Conservation (phyloP, 1,140 invertebrate genomes). For the Charaxes varanes region DNA sequence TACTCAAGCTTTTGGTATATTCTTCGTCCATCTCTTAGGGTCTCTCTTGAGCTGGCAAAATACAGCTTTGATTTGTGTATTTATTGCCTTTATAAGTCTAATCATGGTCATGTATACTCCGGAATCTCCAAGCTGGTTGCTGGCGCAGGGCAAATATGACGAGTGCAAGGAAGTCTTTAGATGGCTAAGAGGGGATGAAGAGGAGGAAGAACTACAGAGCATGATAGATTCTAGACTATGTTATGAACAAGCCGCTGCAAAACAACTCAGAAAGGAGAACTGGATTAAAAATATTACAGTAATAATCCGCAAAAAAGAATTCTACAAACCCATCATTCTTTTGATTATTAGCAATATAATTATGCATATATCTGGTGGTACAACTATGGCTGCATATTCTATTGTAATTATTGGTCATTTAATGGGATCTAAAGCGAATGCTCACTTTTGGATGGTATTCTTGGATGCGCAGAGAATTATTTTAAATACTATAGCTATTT, state of each 20-base stretch:
- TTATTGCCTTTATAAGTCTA: slow-evolving; percentile 64
- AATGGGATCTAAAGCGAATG: slow-evolving; percentile 65
- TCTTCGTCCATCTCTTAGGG: slow-evolving; percentile 74
- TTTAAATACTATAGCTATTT: slow-evolving; percentile 49
- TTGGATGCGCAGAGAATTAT: slow-evolving; percentile 74
- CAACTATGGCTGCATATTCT: slow-evolving; percentile 79
- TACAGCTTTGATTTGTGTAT: slow-evolving; percentile 66
- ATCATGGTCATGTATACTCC: slow-evolving; percentile 72
- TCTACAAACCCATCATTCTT: slow-evolving; percentile 49
- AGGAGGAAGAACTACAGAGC: slow-evolving; percentile 45
- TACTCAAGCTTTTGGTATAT: slow-evolving; percentile 69
- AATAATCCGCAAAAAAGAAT: slow-evolving; percentile 39
- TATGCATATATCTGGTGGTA: slow-evolving; percentile 39
- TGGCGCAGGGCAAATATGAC: slow-evolving; percentile 61
- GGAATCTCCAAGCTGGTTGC: slow-evolving; percentile 82
- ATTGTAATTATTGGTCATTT: slow-evolving; percentile 74
- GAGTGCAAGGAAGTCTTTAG: slow-evolving; percentile 63
- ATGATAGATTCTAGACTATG: slow-evolving; percentile 44
- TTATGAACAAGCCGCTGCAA: slow-evolving; percentile 20
- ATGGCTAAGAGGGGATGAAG: slow-evolving; percentile 63
- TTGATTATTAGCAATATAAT: slow-evolving; percentile 43
- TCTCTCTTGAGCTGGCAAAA: slow-evolving; percentile 73
- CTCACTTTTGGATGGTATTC: slow-evolving; percentile 77
- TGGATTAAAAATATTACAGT: slow-evolving; percentile 14
- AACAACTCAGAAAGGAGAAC: slow-evolving; percentile 17